Base-by-base conservation (phyloP, 1,140 invertebrate genomes). In the Hyphantria cunea region DNA sequence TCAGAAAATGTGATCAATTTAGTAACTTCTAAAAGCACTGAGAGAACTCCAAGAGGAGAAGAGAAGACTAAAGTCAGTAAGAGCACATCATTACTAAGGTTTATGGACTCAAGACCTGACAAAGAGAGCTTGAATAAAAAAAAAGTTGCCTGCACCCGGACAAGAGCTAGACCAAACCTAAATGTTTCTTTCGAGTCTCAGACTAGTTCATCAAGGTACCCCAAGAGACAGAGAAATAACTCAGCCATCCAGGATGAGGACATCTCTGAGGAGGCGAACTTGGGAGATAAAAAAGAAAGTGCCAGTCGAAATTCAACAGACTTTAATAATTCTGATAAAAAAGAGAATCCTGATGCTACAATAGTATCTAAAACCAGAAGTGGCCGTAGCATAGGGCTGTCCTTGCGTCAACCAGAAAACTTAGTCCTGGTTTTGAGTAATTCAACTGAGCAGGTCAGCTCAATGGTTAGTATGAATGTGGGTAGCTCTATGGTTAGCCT, bases 1-100 rank as follows among this genome's bases (percentile, higher is more conserved):
- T 87, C 85, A 25, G 79, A 85, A 56, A 87, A 90, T 72, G 64
- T 83, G 3, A 69, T 90, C 13, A 90, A 86, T 58, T 58, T 89
- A 51, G 77, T 89, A 10, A 82, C 81, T 32, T 52, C 78, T 2
- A 78, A 81, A 33, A 75, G 63, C 54, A 75, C 74, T 55, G 66
- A 78, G 1, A 80, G 72, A 37, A 41, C 74, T 6, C 17, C 17
- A 5, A 25, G 17, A 25, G 17, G 17, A 25, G 17, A 25, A 5
- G 17, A 25, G 17, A 25, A 25, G 17, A 54, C 54, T 14, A 84
- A 67, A 68, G 58, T 83, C 7, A 72, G 76, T 45, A 81, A 81
- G 61, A 75, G 73, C 13, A 83, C 85, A 54, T 86, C 87, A 5
- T 54, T 84, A 39, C 52, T 84, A 3, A 88, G 87, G 55, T 86